A percentile compares a stretch with the other conserved stretches of the same genome.
Evolutionary conservation across 92 coral and sea anemone species (phyloP).

Genomic region (Chrysogorgia sp.): DNA sequence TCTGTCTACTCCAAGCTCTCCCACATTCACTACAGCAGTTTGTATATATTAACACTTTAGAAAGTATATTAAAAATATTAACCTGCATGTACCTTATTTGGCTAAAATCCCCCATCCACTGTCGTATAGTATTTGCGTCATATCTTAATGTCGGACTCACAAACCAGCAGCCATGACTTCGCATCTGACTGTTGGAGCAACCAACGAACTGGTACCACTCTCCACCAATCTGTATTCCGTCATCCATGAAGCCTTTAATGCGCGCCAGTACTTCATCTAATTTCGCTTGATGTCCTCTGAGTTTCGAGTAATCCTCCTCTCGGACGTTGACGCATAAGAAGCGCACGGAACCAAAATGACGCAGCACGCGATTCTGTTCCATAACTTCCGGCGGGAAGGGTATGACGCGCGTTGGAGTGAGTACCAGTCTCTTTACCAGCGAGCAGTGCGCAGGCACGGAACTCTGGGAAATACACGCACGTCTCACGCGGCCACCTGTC

Average conservation of each 20-base stretch:
- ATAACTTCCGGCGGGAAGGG: conserved; percentile 84
- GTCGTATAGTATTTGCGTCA: conserved; percentile 73
- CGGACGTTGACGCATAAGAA: conserved; percentile 83
- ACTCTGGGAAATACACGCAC: conserved; percentile 50
- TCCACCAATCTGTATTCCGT: conserved; percentile 71
- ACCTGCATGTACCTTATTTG: conserved; percentile 67
- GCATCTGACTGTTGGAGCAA: conserved; percentile 93
- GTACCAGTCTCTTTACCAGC: conserved; percentile 81
- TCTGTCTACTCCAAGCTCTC: no score
- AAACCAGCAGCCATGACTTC: conserved; percentile 97
- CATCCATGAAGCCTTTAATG: conserved; percentile 59
- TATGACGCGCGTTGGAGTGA: conserved; percentile 87
- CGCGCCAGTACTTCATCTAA: conserved; percentile 64
- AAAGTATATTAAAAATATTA: neutral
- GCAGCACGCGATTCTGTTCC: conserved; percentile 93
- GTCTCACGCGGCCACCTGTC: conserved; percentile 53
- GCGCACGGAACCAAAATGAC: conserved; percentile 69
- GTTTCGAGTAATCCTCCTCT: conserved; percentile 91
- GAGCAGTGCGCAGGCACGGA: conserved; percentile 82
- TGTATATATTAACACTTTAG: no score
- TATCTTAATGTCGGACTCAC: conserved; percentile 62
- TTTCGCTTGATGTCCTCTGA: conserved; percentile 69
- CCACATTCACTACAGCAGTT: no score
- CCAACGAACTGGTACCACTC: conserved; percentile 72
- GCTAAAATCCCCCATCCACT: conserved; percentile 97